A percentile compares a stretch with the other conserved stretches of the same genome.
Evolutionary conservation across 1,140 invertebrate species (phyloP).

Genomic region (Stegodyphus mimosarum): DNA sequence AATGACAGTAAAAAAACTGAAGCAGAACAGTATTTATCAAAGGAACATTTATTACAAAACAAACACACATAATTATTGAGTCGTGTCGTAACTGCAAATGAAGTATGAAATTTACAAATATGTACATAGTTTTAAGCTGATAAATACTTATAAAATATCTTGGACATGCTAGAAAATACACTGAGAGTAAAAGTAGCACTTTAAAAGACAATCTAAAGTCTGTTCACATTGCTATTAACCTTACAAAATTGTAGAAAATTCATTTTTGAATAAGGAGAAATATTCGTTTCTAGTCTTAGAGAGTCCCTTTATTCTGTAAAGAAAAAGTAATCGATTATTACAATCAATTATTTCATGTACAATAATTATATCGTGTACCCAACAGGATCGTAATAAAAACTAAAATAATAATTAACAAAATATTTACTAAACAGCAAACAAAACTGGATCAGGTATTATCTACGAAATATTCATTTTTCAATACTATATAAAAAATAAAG

Average conservation of each 20-base stretch:
- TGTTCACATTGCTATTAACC: background rate
- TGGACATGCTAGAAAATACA: conserved; percentile 8
- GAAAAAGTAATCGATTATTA: background rate
- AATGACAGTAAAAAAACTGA: background rate
- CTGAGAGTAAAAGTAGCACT: background rate
- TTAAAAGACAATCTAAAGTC: background rate
- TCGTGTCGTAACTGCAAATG: conserved; percentile 17
- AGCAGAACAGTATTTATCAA: background rate
- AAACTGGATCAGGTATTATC: background rate
- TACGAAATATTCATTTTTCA: background rate
- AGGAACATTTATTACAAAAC: conserved; percentile 24
- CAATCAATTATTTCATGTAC: background rate
- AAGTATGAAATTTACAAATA: conserved; percentile 35
- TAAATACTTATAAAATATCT: conserved; percentile 28
- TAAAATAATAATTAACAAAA: background rate
- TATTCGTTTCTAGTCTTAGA: background rate
- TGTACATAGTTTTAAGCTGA: conserved; percentile 19
- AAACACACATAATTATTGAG: background rate
- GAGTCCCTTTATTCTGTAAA: background rate
- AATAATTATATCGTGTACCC: background rate
- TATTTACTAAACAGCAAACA: background rate
- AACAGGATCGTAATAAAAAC: background rate
- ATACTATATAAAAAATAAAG: too few relatives aligned
- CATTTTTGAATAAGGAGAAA: background rate
- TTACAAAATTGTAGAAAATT: background rate